A percentile compares a stretch with the other conserved stretches of the same genome.
phyloP scores from a whole-genome alignment of 2,113 vertebrate genomes.

The Sciurus niger region DNA sequence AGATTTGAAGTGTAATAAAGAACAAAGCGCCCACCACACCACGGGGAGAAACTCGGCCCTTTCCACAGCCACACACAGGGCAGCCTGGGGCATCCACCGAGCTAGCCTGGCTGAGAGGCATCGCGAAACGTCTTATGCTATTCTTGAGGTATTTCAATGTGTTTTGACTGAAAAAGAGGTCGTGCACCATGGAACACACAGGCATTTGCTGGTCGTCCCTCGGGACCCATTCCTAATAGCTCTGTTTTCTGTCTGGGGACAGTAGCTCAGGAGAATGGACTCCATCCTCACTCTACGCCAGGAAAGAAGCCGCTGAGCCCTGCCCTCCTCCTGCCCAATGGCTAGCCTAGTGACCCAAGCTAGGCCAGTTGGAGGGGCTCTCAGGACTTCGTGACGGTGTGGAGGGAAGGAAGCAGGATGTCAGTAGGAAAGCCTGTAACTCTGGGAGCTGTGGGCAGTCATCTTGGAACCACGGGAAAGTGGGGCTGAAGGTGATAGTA shows the following conservation, averaged over 20 bases:
- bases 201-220: too few species aligned
- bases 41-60: not conserved
- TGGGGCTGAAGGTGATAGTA: not conserved
- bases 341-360: not conserved
- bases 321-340: not conserved
- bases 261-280: not conserved
- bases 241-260: not conserved
- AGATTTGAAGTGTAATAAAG: not conserved
- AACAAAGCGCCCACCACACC: not conserved
- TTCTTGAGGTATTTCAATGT: not conserved
- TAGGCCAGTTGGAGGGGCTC: not conserved
- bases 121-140: too few species aligned
- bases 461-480: not conserved
- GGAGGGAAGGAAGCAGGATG: not conserved
- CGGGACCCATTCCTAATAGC: not conserved
- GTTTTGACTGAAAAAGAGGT: not conserved
- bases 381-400: not conserved
- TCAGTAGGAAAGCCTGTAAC: not conserved
- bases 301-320: not conserved
- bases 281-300: too few species aligned
- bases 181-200: not conserved
- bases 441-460: not conserved
- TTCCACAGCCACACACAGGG: not conserved
- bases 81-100: not conserved
- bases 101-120: not conserved